phyloP scores from a whole-genome alignment of 2,888 invertebrate genomes.

The Rhagonycha fulva region DNA sequence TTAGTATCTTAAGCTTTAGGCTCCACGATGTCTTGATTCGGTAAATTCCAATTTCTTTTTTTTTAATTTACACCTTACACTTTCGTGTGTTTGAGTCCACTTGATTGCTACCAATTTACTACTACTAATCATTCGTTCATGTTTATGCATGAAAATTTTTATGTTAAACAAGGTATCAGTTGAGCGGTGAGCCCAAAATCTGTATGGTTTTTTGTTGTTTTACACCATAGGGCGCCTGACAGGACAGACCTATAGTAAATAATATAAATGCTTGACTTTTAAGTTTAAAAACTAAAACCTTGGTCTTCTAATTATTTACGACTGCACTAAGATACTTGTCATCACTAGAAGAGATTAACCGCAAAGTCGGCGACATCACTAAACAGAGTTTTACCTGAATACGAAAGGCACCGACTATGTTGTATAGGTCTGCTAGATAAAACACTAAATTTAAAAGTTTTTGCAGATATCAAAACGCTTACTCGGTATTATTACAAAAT shows the following conservation, averaged over 20 bases:
- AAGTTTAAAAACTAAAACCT: conserved; percentile 21
- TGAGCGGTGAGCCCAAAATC: neutral
- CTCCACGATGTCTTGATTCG: neutral
- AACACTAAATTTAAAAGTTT: neutral
- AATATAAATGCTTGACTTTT: conserved; percentile 6
- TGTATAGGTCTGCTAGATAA: neutral
- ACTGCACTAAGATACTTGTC: conserved; percentile 19
- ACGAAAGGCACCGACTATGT: neutral
- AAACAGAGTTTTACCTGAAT: conserved; percentile 10
- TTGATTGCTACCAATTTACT: neutral
- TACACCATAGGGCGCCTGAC: conserved; percentile 10
- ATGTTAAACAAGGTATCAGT: neutral
- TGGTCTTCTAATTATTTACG: conserved; percentile 21
- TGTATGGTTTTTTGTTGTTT: conserved; percentile 2
- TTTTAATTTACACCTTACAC: neutral
- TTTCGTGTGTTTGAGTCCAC: neutral
- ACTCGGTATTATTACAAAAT: neutral
- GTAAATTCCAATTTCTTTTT: neutral
- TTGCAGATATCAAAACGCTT: neutral
- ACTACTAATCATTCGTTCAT: neutral
- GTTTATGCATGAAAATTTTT: neutral
- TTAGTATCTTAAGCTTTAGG: neutral
- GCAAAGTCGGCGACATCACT: conserved; percentile 24
- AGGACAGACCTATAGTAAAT: conserved; percentile 13
- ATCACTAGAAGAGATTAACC: conserved; percentile 27